Percentiles rank a stretch among this genome's conserved stretches.
phyloP scores from a whole-genome alignment of 2,113 vertebrate species.

The Tetraodon nigroviridis region DNA sequence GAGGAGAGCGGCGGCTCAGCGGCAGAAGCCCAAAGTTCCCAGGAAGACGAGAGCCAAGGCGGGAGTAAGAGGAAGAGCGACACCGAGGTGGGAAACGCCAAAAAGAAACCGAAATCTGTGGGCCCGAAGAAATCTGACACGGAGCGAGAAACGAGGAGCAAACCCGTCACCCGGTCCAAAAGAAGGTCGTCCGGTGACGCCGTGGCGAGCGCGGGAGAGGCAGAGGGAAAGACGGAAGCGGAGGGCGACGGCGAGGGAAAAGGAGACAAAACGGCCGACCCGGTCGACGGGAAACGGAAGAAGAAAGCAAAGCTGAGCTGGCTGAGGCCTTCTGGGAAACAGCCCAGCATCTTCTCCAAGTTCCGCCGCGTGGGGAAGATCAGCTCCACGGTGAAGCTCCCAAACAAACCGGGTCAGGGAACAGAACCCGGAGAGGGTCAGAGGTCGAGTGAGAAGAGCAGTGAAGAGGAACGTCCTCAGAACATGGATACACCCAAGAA shows the following conservation, averaged over 20 bases:
- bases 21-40: slow-evolving; percentile 16
- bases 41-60: slow-evolving; percentile 68
- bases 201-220: not conserved
- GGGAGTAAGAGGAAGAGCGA: slow-evolving; percentile 91
- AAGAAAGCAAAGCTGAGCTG: slow-evolving; percentile 81
- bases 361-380: slow-evolving; percentile 87
- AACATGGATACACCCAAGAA: slow-evolving; percentile 5
- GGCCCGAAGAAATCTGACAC: slow-evolving; percentile 72
- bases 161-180: slow-evolving; percentile 85
- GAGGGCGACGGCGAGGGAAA: slow-evolving; percentile 18
- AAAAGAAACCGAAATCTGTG: slow-evolving; percentile 87
- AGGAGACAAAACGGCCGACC: slow-evolving; percentile 50
- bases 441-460: not conserved
- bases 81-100: slow-evolving; percentile 84
- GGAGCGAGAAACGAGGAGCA: slow-evolving; percentile 61
- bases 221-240: slow-evolving; percentile 21
- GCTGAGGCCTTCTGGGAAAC: slow-evolving; percentile 84
- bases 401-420: slow-evolving; percentile 59
- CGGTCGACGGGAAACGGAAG: slow-evolving; percentile 77
- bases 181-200: slow-evolving; percentile 80
- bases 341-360: slow-evolving; percentile 96
- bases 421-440: slow-evolving; percentile 37
- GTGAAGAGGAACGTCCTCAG: not conserved
- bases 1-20: not conserved
- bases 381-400: slow-evolving; percentile 70